Base-by-base conservation (phyloP, 1,140 invertebrate genomes). In the Ridgeia piscesae region DNA sequence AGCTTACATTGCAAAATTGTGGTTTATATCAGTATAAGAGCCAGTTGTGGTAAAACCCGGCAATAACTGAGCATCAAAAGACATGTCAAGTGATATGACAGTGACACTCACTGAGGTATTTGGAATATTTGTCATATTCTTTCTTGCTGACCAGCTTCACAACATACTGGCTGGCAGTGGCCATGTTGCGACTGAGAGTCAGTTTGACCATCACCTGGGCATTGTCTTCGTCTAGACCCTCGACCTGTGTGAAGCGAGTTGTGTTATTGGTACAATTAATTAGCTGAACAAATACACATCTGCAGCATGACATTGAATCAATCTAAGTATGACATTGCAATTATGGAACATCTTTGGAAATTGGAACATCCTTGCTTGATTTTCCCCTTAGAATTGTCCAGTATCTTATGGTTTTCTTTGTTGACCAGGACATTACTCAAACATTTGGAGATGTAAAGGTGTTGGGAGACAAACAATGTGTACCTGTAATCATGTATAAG, bases 151-250 rank as follows among this genome's bases (percentile, higher is more conserved):
- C 98, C 0, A 97, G 96, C 94, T 97, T 96, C 93, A 99, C 96
- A 95, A 97, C 96, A 93, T 97, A 97, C 96, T 99, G 98, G 95
- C 97, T 98, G 21, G 98, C 95, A 42, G 97, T 97, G 88, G 98
- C 96, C 33, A 96, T 97, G 94, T 97, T 96, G 91, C 97, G 97
- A 92, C 97, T 97, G 1, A 98, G 96, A 33, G 97, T 96, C 93
- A 98, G 96, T 96, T 98, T 98, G 0, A 99, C 96, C 94, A 98
- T 97, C 17, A 98, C 96, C 92, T 98, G 96, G 0, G 97, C 97
- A 93, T 97, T 97, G 94, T 98, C 97, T 94, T 98, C 98, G 96
- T 99, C 98, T 93, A 99, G 97, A 35, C 98, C 98, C 94, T 98
- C 97, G 33, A 99, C 97, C 97, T 98, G 95, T 96, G 95, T 93